phyloP scores from a whole-genome alignment of 2,888 invertebrate species.

The Agrochola litura region DNA sequence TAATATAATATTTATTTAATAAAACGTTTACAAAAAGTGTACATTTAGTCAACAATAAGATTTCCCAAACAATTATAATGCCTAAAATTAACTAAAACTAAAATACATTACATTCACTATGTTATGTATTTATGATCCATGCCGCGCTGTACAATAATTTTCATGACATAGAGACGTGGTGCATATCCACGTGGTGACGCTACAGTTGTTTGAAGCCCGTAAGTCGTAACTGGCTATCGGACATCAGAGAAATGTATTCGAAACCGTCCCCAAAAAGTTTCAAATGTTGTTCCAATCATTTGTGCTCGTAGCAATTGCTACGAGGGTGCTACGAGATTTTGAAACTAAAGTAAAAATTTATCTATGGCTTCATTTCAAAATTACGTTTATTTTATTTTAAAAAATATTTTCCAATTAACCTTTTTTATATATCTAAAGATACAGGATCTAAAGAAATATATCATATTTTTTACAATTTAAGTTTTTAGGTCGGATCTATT shows the following conservation, averaged over 20 bases:
- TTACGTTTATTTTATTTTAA: neutral
- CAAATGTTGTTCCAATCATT: neutral
- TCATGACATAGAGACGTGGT: conserved; percentile 33
- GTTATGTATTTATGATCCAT: neutral
- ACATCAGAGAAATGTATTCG: conserved; percentile 6
- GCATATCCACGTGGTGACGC: conserved; percentile 46
- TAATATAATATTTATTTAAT: too few species aligned
- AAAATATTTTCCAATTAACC: neutral
- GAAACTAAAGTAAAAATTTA: neutral
- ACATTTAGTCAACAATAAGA: too few species aligned
- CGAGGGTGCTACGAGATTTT: neutral
- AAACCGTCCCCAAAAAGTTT: neutral
- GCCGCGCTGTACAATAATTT: conserved; percentile 17
- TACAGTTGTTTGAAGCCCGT: conserved; percentile 28
- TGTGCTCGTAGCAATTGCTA: conserved; percentile 12
- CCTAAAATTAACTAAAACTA: too few species aligned
- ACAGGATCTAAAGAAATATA: neutral
- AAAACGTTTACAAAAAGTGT: too few species aligned
- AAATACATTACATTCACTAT: neutral
- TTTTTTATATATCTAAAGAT: neutral
- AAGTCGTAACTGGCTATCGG: conserved; percentile 13
- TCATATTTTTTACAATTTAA: neutral
- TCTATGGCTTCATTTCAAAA: neutral
- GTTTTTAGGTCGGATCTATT: conserved; percentile 7
- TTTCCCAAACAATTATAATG: too few species aligned